Percentiles rank a stretch among this genome's conserved stretches.
These are phyloP conservation scores for Pachyuromys duprasi DNA, from an alignment of 2,797 vertebrate genomes.

Conservation along the genomic window DNA sequence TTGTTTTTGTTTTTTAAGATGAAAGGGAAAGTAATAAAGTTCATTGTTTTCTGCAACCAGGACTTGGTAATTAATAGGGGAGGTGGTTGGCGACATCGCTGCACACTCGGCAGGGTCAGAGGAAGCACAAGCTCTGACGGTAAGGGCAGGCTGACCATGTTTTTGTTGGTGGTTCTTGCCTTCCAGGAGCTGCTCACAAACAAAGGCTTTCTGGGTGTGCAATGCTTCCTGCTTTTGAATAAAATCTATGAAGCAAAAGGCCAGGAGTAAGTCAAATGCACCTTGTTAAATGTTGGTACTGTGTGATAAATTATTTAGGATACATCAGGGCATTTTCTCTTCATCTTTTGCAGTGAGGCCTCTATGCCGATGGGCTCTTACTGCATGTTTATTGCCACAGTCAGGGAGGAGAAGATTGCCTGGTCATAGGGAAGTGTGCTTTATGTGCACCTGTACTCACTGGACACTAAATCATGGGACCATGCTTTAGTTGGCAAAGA, in stretches of 20 bases:
- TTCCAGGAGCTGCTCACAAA: constrained; percentile 46
- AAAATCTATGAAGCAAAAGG: constrained; percentile 65
- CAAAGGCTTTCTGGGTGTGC: constrained; percentile 46
- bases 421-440: constrained; percentile 35
- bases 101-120: not conserved
- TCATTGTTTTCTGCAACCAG: constrained; percentile 46
- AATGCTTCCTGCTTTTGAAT: constrained; percentile 69
- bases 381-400: constrained; percentile 63
- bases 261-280: constrained; percentile 52
- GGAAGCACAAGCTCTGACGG: constrained; percentile 2
- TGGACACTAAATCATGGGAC: not conserved
- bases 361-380: not conserved
- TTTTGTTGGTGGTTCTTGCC: constrained; percentile 48
- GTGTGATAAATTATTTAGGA: constrained; percentile 70
- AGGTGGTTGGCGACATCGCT: not conserved
- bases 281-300: constrained; percentile 65
- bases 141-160: not conserved
- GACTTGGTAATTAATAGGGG: constrained; percentile 48
- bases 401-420: constrained; percentile 56
- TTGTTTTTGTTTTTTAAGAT: constrained; percentile 38
- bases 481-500: constrained; percentile 55
- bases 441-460: constrained; percentile 54
- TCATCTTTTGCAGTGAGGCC: constrained; percentile 63
- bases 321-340: constrained; percentile 59
- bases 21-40: constrained; percentile 60